Conservation (phyloP, 2,888 invertebrate species). For the Lumbricus terrestris region DNA sequence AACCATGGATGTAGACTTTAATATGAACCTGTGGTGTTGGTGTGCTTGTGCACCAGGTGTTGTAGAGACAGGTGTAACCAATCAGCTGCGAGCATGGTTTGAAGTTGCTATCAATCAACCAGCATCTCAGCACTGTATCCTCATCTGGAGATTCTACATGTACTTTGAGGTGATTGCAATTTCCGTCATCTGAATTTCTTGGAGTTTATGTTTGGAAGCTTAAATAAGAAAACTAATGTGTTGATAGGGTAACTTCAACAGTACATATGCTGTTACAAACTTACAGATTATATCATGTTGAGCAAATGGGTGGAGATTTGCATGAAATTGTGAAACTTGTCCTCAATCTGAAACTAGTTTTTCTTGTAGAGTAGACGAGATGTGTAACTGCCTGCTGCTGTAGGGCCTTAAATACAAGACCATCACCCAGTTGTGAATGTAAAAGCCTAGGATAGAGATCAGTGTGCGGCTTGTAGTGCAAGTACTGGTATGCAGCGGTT, state of each 20-base stretch:
- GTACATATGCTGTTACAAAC: background rate
- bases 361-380: background rate
- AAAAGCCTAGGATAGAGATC: background rate
- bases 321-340: background rate
- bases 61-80: constrained; percentile 11
- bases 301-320: background rate
- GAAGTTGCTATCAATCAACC: background rate
- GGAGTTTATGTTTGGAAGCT: background rate
- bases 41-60: background rate
- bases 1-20: too few relatives aligned
- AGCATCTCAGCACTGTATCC: background rate
- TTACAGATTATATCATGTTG: too few relatives aligned
- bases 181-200: background rate
- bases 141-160: constrained; percentile 5
- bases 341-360: background rate
- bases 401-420: background rate
- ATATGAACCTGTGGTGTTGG: background rate
- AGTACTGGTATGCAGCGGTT: too few relatives aligned
- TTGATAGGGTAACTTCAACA: background rate
- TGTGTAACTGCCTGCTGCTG: background rate
- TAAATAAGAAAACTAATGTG: background rate
- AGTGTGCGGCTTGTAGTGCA: background rate
- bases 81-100: constrained; percentile 14
- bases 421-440: background rate
- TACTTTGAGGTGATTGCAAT: constrained; percentile 7